Evolutionary conservation across 2,888 invertebrate genomes (phyloP), one percentile per base, ranked within the genome.

Genomic region (Agrochola macilenta): DNA sequence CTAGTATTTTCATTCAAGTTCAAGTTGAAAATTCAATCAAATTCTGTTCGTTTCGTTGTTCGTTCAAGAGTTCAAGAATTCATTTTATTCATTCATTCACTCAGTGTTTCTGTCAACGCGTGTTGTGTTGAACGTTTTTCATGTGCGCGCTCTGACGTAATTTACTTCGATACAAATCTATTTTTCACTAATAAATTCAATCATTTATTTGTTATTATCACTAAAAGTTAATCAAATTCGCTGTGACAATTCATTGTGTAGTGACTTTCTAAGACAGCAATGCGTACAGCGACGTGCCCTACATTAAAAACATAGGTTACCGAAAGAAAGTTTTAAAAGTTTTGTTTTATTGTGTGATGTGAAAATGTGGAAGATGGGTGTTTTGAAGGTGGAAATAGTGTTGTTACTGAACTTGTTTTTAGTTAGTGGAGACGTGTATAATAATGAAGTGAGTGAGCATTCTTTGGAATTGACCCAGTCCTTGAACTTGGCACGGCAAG

Each of bases 391-490:
- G 82, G 87, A 92, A 89, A 84, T 95, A 79, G 90, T 94, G 86
- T 90, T 95, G 71, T 87, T 94, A 72, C 78, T 93, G 75, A 91
- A 92, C 86, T 87, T 95, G 63, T 90, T 94, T 57, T 92, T 91
- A 73, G 95, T 93, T 11, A 90, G 92, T 86, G 93, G 95, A 64
- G 90, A 93, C 88, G 89, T 91, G 74, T 91, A 89, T 85, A 93
- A 94, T 71, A 93, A 93, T 73, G 90, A 91, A 63, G 89, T 91
- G n/a, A 92, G 90, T 88, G 90, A 91, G 64, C 84, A 97, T 89
- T 97, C 97, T 20, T 92, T 97, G 86, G 97, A 97, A 89, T 92
- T 97, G 89, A 97, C 97, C 85, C 97, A 97, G 92, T 97, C 97
- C 70, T 95, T 97, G 91, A 97, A 97, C 92, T 95, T 97, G 87